Base-by-base conservation (phyloP, 2,797 vertebrate genomes). In the Semotilus atromaculatus region DNA sequence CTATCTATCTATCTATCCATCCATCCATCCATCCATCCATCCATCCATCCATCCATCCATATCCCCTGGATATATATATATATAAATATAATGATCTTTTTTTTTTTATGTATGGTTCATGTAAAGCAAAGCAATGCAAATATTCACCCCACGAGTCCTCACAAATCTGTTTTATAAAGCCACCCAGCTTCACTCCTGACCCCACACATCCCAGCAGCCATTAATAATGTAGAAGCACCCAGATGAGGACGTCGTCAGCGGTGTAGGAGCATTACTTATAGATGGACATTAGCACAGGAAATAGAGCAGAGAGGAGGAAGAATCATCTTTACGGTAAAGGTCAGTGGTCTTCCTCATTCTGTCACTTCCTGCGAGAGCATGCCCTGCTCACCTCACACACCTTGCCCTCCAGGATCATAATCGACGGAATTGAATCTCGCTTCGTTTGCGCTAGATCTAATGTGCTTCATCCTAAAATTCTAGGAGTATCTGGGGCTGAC, bases 271-370 rank as follows among this genome's bases (percentile, higher is more conserved):
- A 88, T 88, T 82, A 88, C 87, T 86, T 84, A 86, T 84, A 70
- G 84, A 85, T 88, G 77, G 81, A 85, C 84, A 83, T 88, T 86
- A 84, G 81, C 78, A 67, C 43, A 84, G 81, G 84, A 87, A 86
- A 64, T 83, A 67, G 74, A 79, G 60, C 48, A 29, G 48, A 73
- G 74, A 79, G 10, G 55, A 67, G 29, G 40, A 68, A 83, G 45
- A 75, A 74, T 75, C n/a, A 5, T 64, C 40, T 75, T 80, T 62
- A 85, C 31, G 14, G 40, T 74, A 80, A 82, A 80, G 84, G 70
- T 60, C 58, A 85, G 86, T 70, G 66, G 70, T 62, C 64, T 80
- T 73, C 76, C 55, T 64, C 62, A 67, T 66, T 67, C 45, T 55
- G 73, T 67, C 60, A 64, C 81, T 74, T 73, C 70, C 81, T 74